These are phyloP conservation scores for Lucilia cuprina DNA, from an alignment of 1,140 invertebrate species.

Conservation along the genomic window DNA sequence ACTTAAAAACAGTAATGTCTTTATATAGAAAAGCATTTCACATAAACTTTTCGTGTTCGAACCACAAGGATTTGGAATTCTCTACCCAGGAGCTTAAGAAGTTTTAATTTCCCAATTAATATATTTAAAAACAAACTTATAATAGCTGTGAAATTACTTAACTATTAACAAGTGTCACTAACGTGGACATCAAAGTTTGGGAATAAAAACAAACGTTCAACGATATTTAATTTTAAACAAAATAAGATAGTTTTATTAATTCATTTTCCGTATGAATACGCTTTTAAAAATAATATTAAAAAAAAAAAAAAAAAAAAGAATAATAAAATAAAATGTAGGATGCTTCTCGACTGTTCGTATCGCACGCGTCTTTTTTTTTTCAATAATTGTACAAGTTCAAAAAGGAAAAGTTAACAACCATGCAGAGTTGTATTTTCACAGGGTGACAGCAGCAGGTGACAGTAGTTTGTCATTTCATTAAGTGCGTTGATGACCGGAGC, in stretches of 20 bases:
- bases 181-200: not conserved
- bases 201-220: not conserved
- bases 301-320: too few relatives aligned
- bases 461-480: conserved; percentile 13
- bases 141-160: too few relatives aligned
- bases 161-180: not conserved
- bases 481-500: conserved; percentile 37
- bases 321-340: not conserved
- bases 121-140: too few relatives aligned
- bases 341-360: not conserved
- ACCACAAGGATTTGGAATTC: too few relatives aligned
- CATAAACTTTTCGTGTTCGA: too few relatives aligned
- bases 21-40: too few relatives aligned
- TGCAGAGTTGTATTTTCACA: not conserved
- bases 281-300: not conserved
- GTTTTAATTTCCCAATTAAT: too few relatives aligned
- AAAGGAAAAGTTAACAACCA: not conserved
- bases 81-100: too few relatives aligned
- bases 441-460: not conserved
- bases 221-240: not conserved
- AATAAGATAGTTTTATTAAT: not conserved
- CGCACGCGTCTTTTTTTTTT: too few relatives aligned
- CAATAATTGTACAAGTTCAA: too few relatives aligned
- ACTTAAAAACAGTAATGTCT: too few relatives aligned
- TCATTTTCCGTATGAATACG: not conserved